These are phyloP conservation scores for Drosophila cognata DNA, from an alignment of 2,888 invertebrate species.

Conservation along the genomic window DNA sequence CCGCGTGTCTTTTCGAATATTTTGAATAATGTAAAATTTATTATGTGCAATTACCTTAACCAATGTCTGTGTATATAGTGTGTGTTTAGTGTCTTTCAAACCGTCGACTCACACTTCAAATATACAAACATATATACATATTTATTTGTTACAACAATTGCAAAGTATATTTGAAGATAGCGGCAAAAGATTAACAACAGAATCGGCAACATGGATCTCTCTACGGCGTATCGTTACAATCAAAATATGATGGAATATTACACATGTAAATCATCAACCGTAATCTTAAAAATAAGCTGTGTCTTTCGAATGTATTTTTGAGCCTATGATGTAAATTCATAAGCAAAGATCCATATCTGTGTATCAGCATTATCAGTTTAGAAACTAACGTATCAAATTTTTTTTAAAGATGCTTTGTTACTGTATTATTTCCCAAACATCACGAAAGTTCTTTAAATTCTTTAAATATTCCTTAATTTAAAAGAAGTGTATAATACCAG, in stretches of 20 bases:
- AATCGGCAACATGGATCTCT: constrained; percentile 89
- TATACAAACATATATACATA: not conserved
- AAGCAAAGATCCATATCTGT: not conserved
- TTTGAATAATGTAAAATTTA: not conserved
- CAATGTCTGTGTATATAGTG: constrained; percentile 3
- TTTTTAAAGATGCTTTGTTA: not conserved
- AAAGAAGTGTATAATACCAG: not conserved
- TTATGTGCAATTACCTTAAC: constrained; percentile 2
- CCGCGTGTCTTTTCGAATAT: not conserved
- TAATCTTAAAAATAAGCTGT: not conserved
- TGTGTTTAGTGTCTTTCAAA: not conserved
- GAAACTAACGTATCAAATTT: not conserved
- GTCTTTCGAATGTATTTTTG: not conserved
- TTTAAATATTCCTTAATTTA: not conserved
- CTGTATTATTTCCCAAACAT: not conserved
- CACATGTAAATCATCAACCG: constrained; percentile 89
- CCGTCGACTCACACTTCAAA: not conserved
- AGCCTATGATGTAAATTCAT: not conserved
- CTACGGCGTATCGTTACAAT: constrained; percentile 97
- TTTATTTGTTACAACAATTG: not conserved
- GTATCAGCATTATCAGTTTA: not conserved
- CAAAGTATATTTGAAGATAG: not conserved
- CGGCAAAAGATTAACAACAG: not conserved
- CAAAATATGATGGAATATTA: constrained; percentile 99
- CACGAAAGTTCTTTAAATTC: not conserved